Evolutionary conservation across 2,113 vertebrate species (phyloP).

Genomic region (Platichthys flesus): DNA sequence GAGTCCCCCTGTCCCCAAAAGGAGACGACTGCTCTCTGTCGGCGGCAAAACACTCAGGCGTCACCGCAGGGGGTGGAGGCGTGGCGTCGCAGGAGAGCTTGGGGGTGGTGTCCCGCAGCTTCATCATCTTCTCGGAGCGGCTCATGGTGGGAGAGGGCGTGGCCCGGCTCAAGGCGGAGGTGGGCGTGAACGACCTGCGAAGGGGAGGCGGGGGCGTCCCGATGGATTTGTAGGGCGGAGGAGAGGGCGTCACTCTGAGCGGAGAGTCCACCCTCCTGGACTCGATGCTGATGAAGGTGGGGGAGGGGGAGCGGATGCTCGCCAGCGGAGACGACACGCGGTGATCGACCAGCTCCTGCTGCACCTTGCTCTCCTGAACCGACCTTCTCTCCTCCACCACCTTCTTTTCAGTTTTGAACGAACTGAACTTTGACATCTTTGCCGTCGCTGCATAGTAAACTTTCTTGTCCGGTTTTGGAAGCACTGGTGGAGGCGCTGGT

Average conservation of each 20-base stretch:
- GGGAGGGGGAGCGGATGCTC: constrained; percentile 87
- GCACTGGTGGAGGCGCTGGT: background rate
- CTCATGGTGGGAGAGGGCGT: constrained; percentile 84
- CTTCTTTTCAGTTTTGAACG: constrained; percentile 75
- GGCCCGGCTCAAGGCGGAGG: constrained; percentile 64
- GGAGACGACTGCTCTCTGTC: constrained; percentile 82
- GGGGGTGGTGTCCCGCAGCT: constrained; percentile 84
- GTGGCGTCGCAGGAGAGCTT: constrained; percentile 80
- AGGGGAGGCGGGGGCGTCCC: constrained; percentile 79
- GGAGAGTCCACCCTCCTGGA: constrained; percentile 85
- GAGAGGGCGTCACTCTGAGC: constrained; percentile 77
- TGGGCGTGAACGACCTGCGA: constrained; percentile 74
- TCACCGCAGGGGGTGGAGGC: constrained; percentile 64
- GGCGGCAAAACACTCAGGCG: constrained; percentile 63
- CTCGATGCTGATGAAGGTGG: constrained; percentile 92
- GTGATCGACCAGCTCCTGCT: constrained; percentile 67
- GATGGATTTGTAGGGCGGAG: constrained; percentile 76
- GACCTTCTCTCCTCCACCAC: constrained; percentile 66
- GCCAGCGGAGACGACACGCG: constrained; percentile 79
- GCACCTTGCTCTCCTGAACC: constrained; percentile 64
- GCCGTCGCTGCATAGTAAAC: constrained; percentile 53
- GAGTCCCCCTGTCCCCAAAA: constrained; percentile 79
- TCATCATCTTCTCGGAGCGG: constrained; percentile 87
- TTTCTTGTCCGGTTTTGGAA: constrained; percentile 69
- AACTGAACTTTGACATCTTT: constrained; percentile 79